These are phyloP conservation scores for Tigriopus californicus DNA, from an alignment of 2,888 invertebrate genomes.

Conservation along the genomic window DNA sequence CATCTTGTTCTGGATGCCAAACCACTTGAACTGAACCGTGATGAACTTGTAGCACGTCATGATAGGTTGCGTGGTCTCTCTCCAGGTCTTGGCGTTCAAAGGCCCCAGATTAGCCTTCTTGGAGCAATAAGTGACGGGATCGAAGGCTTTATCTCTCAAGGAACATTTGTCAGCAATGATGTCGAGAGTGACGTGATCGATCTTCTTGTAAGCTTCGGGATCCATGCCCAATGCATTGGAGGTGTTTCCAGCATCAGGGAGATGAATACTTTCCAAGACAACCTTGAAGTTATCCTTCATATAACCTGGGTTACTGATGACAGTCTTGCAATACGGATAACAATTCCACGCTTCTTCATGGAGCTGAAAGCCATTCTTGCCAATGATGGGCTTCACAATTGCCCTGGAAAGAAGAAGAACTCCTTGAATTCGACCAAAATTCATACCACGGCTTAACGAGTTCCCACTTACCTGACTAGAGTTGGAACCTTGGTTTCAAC, in stretches of 20 bases:
- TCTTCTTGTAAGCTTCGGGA: too few species aligned
- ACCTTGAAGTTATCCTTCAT: background rate
- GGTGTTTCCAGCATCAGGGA: background rate
- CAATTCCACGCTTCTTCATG: background rate
- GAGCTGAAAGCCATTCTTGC: background rate
- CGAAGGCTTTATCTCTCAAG: too few species aligned
- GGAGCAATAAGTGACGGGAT: background rate
- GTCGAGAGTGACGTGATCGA: too few species aligned
- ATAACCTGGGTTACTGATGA: background rate
- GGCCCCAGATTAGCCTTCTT: background rate
- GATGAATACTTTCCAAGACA: background rate
- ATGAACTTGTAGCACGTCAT: background rate
- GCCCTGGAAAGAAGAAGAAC: background rate
- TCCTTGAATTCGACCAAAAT: too few species aligned
- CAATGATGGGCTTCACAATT: background rate
- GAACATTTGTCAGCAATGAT: too few species aligned
- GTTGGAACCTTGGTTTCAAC: background rate
- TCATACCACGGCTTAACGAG: too few species aligned
- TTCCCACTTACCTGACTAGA: background rate
- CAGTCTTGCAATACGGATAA: background rate
- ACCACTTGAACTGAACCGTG: background rate
- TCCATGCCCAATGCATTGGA: too few species aligned
- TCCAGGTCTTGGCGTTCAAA: background rate
- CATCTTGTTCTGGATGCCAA: background rate
- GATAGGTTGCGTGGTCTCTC: background rate